Conservation (phyloP, 2,888 invertebrate genomes). For the Drosophila dives region DNA sequence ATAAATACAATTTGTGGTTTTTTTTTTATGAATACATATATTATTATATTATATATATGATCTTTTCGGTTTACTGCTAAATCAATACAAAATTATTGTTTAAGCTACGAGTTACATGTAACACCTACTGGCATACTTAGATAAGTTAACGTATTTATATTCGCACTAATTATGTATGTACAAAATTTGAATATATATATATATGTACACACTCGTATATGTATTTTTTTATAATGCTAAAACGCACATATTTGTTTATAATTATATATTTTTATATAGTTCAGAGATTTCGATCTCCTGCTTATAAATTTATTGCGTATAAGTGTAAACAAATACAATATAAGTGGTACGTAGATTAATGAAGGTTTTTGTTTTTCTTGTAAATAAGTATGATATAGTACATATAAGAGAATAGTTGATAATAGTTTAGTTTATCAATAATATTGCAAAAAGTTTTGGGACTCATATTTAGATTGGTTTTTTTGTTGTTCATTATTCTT, state of each 20-base stretch:
- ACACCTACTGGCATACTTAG: slow-evolving; percentile 56
- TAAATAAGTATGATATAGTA: slow-evolving; percentile 34
- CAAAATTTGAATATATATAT: slow-evolving; percentile 41
- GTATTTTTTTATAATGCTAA: slow-evolving; percentile 60
- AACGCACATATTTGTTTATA: slow-evolving; percentile 60
- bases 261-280: slow-evolving; percentile 3
- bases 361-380: slow-evolving; percentile 7
- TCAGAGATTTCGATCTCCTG: slow-evolving; percentile 30
- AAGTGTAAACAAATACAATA: slow-evolving; percentile 38
- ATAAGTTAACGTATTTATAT: slow-evolving; percentile 30
- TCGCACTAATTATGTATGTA: slow-evolving; percentile 56
- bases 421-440: slow-evolving; percentile 47
- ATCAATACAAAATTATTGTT: slow-evolving; percentile 66
- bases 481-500: neutral
- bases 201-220: slow-evolving; percentile 31
- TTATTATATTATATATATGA: slow-evolving; percentile 41
- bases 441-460: slow-evolving; percentile 61
- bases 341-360: slow-evolving; percentile 36
- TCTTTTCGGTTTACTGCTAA: slow-evolving; percentile 58
- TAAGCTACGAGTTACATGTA: slow-evolving; percentile 52
- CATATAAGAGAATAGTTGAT: slow-evolving; percentile 31
- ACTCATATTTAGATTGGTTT: slow-evolving; percentile 13
- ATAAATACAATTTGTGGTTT: slow-evolving; percentile 2
- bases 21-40: slow-evolving; percentile 45
- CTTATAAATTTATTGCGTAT: slow-evolving; percentile 29